Base-by-base conservation (phyloP, 1,140 invertebrate genomes). In the Aethina tumida region DNA sequence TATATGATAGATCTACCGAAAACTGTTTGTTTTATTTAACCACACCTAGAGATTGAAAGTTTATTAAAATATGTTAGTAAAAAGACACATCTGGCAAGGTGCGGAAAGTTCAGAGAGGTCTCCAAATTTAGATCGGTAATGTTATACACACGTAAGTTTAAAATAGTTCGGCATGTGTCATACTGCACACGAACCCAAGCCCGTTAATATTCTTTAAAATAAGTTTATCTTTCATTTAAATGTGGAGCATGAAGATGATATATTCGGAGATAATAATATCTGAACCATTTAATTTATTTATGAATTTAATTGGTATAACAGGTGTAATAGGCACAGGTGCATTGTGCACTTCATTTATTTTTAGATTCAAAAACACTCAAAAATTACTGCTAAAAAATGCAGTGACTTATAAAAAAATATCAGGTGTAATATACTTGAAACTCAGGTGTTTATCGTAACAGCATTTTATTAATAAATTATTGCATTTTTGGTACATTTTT, bases 71-170 rank as follows among this genome's bases (percentile, higher is more conserved):
- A 10, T 22, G 15, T 9, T n/a, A 22, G 14, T 35, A 22, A 35
- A 9, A 35, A 14, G 4, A 20, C 15, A 35, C 30, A 43, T 47
- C 39, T 49, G 41, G 40, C 40, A 39, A 44, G 49, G 37, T 45
- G 21, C 35, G 27, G 19, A 24, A 14, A 29, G 16, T 20, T 16
- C 16, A 19, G 19, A 21, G 10, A 31, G 40, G 42, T 43, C 42
- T 53, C 56, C 59, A 41, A 59, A 58, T 60, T 58, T 56, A 62
- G 59, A 53, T 35, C 33, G 39, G 59, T 56, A 59, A 61, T 56
- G 53, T 56, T 56, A 61, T 58, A 46, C 51, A 56, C 48, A 47
- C 33, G 47, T 21, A 41, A 56, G 54, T 52, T 53, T 55, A 60
- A 62, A 62, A 62, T 62, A 62, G 59, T 58, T 56, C 25, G 26